phyloP scores from a whole-genome alignment of 2,888 invertebrate species.

The Eupithecia subfuscata region DNA sequence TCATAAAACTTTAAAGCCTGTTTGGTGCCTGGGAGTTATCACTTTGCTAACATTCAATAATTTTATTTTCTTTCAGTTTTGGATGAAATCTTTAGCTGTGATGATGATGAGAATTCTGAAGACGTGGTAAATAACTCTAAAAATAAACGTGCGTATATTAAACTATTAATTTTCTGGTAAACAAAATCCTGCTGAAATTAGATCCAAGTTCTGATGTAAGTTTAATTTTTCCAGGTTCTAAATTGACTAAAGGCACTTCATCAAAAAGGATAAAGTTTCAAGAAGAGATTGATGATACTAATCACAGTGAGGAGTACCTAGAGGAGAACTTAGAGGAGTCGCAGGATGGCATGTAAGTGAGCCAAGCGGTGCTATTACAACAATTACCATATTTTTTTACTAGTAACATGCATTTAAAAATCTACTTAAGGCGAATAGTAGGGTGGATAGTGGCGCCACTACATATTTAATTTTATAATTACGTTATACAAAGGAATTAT shows the following conservation, averaged over 20 bases:
- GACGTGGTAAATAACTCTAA: slow-evolving; percentile 30
- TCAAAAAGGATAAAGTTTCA: slow-evolving; percentile 33
- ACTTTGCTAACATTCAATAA: background rate
- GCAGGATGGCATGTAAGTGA: slow-evolving; percentile 28
- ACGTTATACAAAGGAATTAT: too few relatives aligned
- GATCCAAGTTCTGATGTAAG: background rate
- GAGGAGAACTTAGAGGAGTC: slow-evolving; percentile 31
- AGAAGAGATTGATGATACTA: slow-evolving; percentile 19
- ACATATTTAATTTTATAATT: too few relatives aligned
- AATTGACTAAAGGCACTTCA: background rate
- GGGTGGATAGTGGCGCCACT: too few relatives aligned
- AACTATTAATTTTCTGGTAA: background rate
- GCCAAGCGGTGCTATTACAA: background rate
- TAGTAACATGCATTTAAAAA: background rate
- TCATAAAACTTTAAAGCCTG: background rate
- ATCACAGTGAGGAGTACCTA: slow-evolving; percentile 13
- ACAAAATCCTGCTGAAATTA: background rate
- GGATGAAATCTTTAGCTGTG: slow-evolving; percentile 48
- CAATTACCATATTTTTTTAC: background rate
- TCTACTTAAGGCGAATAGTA: background rate
- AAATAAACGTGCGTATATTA: slow-evolving; percentile 43
- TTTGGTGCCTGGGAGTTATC: too few relatives aligned
- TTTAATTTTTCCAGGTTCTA: slow-evolving; percentile 19
- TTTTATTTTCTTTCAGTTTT: slow-evolving; percentile 44
- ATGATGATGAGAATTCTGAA: slow-evolving; percentile 41